phyloP scores from a whole-genome alignment of 2,888 invertebrate species.

The Cecidostiba fungosa region DNA sequence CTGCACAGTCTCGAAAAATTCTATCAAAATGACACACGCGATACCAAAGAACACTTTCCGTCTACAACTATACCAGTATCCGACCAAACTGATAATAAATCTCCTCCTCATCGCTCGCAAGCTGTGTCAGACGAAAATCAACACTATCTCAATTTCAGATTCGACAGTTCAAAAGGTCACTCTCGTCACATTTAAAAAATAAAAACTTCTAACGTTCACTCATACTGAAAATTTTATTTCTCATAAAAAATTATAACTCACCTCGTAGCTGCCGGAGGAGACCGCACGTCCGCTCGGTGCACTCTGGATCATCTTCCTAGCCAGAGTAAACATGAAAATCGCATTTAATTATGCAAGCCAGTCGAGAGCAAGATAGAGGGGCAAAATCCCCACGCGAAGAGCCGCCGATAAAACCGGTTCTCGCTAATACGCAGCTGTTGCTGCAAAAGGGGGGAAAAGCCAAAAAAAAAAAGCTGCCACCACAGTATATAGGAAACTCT shows the following conservation, averaged over 20 bases:
- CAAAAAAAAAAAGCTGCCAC: background rate
- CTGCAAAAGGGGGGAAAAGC: constrained; percentile 12
- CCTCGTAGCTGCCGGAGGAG: constrained; percentile 69
- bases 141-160: background rate
- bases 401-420: constrained; percentile 57
- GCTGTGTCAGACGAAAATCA: background rate
- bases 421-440: background rate
- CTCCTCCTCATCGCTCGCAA: background rate
- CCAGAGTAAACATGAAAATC: constrained; percentile 68
- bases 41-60: background rate
- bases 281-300: constrained; percentile 57
- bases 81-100: background rate
- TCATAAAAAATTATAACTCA: too few species aligned
- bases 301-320: constrained; percentile 68
- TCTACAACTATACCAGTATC: background rate
- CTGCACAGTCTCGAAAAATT: background rate
- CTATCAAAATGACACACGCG: background rate
- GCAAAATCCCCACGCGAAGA: constrained; percentile 1
- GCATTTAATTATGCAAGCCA: constrained; percentile 50
- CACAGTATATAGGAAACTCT: too few species aligned
- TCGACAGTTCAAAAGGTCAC: background rate
- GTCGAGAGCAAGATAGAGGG: constrained; percentile 1
- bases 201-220: too few species aligned
- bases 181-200: background rate
- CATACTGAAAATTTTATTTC: too few species aligned